Percentiles rank a stretch among this genome's conserved stretches.
Conservation (phyloP, 2,888 invertebrate genomes). For the Harmothoe impar region DNA sequence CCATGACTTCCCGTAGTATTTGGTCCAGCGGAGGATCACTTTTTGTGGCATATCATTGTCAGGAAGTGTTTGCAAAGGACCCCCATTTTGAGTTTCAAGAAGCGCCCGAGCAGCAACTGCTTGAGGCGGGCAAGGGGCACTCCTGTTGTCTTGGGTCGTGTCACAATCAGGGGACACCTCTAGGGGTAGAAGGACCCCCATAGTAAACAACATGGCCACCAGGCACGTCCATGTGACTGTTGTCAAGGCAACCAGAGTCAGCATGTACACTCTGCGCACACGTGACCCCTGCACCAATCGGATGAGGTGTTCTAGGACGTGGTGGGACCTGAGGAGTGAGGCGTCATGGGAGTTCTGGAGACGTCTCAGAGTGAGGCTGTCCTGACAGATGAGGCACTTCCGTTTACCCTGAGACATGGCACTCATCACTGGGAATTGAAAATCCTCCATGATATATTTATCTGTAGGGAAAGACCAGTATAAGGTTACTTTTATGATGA, state of each 20-base stretch:
- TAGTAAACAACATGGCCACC: conserved; percentile 38
- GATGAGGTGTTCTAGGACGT: conserved; percentile 10
- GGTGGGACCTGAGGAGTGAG: background rate
- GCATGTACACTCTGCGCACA: conserved; percentile 45
- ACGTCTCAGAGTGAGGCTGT: background rate
- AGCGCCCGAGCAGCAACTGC: background rate
- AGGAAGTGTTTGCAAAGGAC: background rate
- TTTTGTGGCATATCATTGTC: background rate
- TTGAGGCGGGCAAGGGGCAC: background rate
- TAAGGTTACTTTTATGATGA: too few relatives aligned
- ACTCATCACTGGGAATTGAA: background rate
- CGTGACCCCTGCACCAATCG: conserved; percentile 11
- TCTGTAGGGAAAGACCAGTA: background rate
- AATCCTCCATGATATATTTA: background rate
- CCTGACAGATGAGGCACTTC: conserved; percentile 37
- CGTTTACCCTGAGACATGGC: background rate
- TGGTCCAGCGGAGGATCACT: conserved; percentile 64
- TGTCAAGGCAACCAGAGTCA: conserved; percentile 59
- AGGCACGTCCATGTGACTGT: conserved; percentile 63
- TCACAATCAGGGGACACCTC: conserved; percentile 30
- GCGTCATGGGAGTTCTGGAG: background rate
- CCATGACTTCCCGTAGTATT: conserved; percentile 62
- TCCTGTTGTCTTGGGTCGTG: background rate
- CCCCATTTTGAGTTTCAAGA: background rate
- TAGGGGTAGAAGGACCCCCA: conserved; percentile 48